Evolutionary conservation across 2,113 vertebrate genomes (phyloP).

Genomic region (Sitta europaea): DNA sequence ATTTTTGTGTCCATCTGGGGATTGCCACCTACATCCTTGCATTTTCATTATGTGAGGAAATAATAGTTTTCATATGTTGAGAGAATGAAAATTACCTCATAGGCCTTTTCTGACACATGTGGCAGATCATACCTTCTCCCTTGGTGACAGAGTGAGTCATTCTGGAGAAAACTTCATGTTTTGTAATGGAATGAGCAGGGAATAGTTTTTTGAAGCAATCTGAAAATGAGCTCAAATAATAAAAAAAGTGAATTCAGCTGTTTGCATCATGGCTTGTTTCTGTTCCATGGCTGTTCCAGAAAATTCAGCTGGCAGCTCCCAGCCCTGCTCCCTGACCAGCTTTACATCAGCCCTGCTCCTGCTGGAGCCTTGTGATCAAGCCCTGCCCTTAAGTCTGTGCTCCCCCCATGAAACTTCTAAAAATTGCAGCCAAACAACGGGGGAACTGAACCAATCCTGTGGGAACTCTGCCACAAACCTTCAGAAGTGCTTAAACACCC

Average conservation of each 20-base stretch:
- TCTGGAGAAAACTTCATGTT: conserved; percentile 11
- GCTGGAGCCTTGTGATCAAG: not conserved
- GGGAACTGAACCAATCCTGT: not conserved
- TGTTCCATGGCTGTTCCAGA: not conserved
- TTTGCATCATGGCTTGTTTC: conserved; percentile 28
- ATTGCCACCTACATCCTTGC: conserved; percentile 17
- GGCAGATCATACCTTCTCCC: conserved; percentile 30
- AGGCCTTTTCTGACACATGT: conserved; percentile 19
- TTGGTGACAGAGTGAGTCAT: conserved; percentile 21
- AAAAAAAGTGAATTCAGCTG: not conserved
- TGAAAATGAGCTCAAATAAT: not conserved
- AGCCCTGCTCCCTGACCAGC: not conserved
- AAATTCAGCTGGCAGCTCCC: not conserved
- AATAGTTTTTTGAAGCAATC: not conserved
- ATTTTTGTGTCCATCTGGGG: not conserved
- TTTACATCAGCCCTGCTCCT: not conserved
- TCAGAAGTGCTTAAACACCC: not conserved
- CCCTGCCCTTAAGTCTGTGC: not conserved
- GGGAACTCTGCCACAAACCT: not conserved
- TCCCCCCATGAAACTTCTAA: not conserved
- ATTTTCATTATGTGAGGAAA: conserved; percentile 18
- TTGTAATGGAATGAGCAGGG: not conserved
- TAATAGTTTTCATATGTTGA: conserved; percentile 24
- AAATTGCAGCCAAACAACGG: not conserved
- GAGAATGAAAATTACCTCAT: conserved; percentile 37